Percentiles rank a stretch among this genome's conserved stretches.
Conservation (phyloP, 2,113 vertebrate genomes). For the Oreamnos americanus region DNA sequence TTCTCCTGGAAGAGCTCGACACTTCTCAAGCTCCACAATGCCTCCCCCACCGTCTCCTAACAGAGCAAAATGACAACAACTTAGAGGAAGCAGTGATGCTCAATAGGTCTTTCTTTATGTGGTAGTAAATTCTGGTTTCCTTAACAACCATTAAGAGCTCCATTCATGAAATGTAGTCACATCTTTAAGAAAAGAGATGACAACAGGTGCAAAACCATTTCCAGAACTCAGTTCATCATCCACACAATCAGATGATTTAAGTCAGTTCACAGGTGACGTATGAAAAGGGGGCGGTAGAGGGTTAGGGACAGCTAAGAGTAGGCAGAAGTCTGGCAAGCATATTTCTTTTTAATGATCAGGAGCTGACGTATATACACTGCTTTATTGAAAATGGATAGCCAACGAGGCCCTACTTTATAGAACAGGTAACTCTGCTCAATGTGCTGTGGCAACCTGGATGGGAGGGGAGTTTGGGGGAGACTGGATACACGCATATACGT, state of each 20-base stretch:
- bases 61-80: slow-evolving; percentile 11
- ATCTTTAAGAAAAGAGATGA: not conserved
- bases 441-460: not conserved
- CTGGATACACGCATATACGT: accelerated
- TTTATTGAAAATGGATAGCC: not conserved
- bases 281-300: not conserved
- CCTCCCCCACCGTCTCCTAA: not conserved
- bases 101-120: not conserved
- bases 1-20: slow-evolving; percentile 3
- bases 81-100: not conserved
- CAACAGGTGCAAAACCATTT: not conserved
- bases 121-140: slow-evolving; percentile 25
- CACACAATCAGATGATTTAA: not conserved
- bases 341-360: not conserved
- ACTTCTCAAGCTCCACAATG: not conserved
- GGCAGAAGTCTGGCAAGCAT: not conserved
- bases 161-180: slow-evolving; percentile 26
- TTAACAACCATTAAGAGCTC: slow-evolving; percentile 25
- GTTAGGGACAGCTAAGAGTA: not conserved
- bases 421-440: not conserved
- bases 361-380: not conserved
- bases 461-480: not conserved
- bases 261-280: not conserved
- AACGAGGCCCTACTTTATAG: accelerated
- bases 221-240: not conserved